Percentiles rank a stretch among this genome's conserved stretches.
Evolutionary conservation across 2,113 vertebrate species (phyloP).

Genomic region (Lanius collurio): DNA sequence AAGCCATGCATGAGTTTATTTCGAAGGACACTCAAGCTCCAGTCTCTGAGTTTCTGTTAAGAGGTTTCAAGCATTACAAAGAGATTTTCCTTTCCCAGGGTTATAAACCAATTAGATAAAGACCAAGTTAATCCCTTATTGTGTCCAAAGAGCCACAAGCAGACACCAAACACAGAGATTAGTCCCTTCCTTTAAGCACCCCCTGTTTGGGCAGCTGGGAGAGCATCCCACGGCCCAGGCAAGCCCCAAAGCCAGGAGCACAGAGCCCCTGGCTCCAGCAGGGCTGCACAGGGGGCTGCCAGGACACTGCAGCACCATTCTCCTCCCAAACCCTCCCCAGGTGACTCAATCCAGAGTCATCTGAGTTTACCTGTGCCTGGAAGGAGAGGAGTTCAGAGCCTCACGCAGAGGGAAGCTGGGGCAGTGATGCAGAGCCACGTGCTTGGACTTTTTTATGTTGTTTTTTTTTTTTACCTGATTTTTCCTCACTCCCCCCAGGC

Average conservation of each 20-base stretch:
- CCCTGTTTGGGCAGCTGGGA: neutral
- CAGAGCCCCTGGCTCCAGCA: rapidly evolving
- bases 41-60: neutral
- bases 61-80: conserved; percentile 39
- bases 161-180: conserved; percentile 50
- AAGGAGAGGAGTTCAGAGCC: neutral
- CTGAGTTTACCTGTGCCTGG: rapidly evolving
- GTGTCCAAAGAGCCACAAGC: conserved; percentile 2
- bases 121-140: conserved; percentile 52
- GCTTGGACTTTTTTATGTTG: neutral
- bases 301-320: neutral
- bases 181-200: neutral
- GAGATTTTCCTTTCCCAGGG: conserved; percentile 44
- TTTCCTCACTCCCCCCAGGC: neutral
- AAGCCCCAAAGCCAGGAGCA: rapidly evolving
- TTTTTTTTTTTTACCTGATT: neutral
- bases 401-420: neutral
- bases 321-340: neutral
- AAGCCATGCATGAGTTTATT: neutral
- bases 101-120: conserved; percentile 64
- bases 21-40: neutral
- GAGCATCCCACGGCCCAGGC: rapidly evolving
- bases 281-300: neutral
- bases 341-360: neutral
- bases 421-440: neutral